Evolutionary conservation across 2,113 vertebrate species (phyloP).

Genomic region (Melanerpes aurifrons): DNA sequence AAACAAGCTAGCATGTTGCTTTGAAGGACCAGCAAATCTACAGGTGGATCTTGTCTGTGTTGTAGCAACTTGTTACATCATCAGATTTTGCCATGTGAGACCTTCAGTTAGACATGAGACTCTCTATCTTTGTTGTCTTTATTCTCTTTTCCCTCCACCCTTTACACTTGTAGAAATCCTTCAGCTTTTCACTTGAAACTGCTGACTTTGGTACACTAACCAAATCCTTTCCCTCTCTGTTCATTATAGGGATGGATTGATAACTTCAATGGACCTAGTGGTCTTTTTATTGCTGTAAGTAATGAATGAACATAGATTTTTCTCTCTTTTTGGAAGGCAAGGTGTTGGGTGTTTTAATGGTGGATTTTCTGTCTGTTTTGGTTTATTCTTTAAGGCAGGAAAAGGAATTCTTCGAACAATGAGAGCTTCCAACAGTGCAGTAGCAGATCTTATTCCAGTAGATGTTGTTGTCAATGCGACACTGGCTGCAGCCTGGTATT

Average conservation of each 20-base stretch:
- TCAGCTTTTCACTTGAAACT: neutral
- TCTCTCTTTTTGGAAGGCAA: neutral
- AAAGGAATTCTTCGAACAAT: slow-evolving; percentile 98
- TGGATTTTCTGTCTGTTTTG: slow-evolving; percentile 32
- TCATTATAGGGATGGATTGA: slow-evolving; percentile 94
- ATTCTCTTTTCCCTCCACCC: neutral
- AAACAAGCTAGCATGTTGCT: neutral
- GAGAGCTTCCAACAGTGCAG: slow-evolving; percentile 92
- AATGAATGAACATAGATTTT: slow-evolving; percentile 18
- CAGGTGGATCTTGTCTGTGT: neutral
- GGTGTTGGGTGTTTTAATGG: slow-evolving; percentile 37
- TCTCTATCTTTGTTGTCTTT: neutral
- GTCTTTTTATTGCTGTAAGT: slow-evolving; percentile 97
- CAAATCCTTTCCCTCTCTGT: neutral
- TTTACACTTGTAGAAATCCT: neutral
- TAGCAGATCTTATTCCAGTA: slow-evolving; percentile 96
- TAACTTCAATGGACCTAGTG: slow-evolving; percentile 98
- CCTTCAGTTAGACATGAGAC: neutral
- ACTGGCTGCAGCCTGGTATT: slow-evolving; percentile 95
- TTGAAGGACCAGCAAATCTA: neutral
- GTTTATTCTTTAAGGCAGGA: slow-evolving; percentile 87
- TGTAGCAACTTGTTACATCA: neutral
- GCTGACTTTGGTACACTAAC: neutral
- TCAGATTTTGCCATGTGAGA: neutral
- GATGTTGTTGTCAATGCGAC: slow-evolving; percentile 94